phyloP scores from a whole-genome alignment of 2,113 vertebrate species.

The Carassius gibelio region DNA sequence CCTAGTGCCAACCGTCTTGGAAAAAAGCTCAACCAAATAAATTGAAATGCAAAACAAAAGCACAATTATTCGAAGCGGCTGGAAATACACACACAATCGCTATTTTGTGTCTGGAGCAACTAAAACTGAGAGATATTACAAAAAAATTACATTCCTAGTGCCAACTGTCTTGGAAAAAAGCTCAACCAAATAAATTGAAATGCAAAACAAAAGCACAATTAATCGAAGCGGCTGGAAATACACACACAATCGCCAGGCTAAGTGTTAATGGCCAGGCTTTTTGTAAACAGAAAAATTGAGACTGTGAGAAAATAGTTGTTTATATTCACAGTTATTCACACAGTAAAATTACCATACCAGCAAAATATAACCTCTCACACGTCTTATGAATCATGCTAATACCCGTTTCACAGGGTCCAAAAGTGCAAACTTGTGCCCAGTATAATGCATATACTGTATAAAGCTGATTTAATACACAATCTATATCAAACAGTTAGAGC shows the following conservation, averaged over 20 bases:
- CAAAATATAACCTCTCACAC: neutral
- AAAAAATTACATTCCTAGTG: too few species aligned
- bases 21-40: too few species aligned
- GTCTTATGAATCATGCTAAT: neutral
- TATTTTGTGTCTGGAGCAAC: too few species aligned
- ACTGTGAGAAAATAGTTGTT: slow-evolving; percentile 47
- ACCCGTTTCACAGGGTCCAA: slow-evolving; percentile 15
- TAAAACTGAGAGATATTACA: too few species aligned
- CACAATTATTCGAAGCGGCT: too few species aligned
- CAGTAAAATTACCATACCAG: neutral
- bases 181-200: too few species aligned
- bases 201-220: too few species aligned
- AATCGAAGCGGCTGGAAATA: too few species aligned
- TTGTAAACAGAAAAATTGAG: neutral
- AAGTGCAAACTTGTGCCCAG: slow-evolving; percentile 41
- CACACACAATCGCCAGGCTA: neutral
- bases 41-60: too few species aligned
- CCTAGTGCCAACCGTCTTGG: too few species aligned
- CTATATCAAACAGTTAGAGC: slow-evolving; percentile 35
- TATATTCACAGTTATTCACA: slow-evolving; percentile 52
- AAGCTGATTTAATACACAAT: neutral
- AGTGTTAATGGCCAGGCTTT: neutral
- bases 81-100: too few species aligned
- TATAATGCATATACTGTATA: slow-evolving; percentile 25
- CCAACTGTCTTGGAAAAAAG: too few species aligned